Evolutionary conservation across 2,113 vertebrate species (phyloP).

Genomic region (Chloropsis cyanopogon): DNA sequence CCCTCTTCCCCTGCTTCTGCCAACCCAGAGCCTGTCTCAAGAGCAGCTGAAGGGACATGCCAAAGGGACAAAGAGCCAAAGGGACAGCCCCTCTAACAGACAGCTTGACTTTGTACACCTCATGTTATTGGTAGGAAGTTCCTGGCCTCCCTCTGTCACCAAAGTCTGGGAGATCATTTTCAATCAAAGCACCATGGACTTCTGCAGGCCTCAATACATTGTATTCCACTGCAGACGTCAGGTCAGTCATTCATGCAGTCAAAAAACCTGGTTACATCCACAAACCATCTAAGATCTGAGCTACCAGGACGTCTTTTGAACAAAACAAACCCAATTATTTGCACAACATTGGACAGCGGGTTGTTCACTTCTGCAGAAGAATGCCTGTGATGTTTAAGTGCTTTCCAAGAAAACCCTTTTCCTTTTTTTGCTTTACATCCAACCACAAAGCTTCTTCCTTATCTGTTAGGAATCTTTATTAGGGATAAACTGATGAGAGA

Average conservation of each 20-base stretch:
- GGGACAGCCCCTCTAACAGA: not conserved
- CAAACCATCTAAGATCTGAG: not conserved
- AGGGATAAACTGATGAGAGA: not conserved
- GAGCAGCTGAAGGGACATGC: not conserved
- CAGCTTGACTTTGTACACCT: not conserved
- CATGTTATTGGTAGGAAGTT: not conserved
- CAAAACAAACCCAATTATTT: not conserved
- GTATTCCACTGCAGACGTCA: not conserved
- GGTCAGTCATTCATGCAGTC: not conserved
- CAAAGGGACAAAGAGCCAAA: fast-evolving
- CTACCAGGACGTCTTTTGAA: not conserved
- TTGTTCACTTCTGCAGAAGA: not conserved
- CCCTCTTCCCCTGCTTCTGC: not conserved
- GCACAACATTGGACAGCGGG: not conserved
- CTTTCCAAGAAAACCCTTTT: not conserved
- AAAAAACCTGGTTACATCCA: not conserved
- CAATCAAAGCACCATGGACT: not conserved
- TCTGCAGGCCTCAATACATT: not conserved
- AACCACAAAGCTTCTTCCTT: not conserved
- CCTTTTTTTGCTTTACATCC: not conserved
- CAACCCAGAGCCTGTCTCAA: not conserved
- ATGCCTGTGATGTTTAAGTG: not conserved
- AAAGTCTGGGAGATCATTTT: not conserved
- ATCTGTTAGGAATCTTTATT: not conserved
- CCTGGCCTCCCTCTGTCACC: not conserved